Conservation (phyloP, 2,888 invertebrate species). For the Sinhomidia bicolor region DNA sequence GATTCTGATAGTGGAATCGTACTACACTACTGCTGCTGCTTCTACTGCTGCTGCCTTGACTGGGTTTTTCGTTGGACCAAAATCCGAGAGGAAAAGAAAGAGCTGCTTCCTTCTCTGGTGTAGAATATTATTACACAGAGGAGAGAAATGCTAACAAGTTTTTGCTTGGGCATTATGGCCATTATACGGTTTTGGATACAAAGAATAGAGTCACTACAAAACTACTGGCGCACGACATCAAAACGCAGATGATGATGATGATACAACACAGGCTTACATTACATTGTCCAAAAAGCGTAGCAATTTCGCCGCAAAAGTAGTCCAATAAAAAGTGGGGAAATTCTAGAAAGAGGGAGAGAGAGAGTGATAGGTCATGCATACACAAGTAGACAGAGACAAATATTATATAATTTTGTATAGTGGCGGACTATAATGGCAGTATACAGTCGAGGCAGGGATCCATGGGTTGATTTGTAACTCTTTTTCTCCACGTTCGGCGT, state of each 20-base stretch:
- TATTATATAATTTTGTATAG: neutral
- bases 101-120: neutral
- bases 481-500: neutral
- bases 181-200: neutral
- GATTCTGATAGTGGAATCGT: neutral
- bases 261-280: neutral
- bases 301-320: constrained; percentile 40
- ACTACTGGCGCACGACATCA: neutral
- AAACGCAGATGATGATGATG: no score
- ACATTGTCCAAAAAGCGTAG: constrained; percentile 30
- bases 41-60: no score
- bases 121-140: no score
- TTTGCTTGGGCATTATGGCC: neutral
- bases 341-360: neutral
- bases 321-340: constrained; percentile 47
- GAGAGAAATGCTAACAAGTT: no score
- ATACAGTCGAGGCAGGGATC: neutral
- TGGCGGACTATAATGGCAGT: no score
- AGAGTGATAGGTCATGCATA: constrained; percentile 53
- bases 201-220: neutral
- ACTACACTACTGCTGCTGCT: neutral
- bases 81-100: neutral
- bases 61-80: neutral
- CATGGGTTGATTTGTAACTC: constrained; percentile 25
- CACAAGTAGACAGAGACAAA: constrained; percentile 47